Base-by-base conservation (phyloP, 2,888 invertebrate species). In the Hartigia nigra region DNA sequence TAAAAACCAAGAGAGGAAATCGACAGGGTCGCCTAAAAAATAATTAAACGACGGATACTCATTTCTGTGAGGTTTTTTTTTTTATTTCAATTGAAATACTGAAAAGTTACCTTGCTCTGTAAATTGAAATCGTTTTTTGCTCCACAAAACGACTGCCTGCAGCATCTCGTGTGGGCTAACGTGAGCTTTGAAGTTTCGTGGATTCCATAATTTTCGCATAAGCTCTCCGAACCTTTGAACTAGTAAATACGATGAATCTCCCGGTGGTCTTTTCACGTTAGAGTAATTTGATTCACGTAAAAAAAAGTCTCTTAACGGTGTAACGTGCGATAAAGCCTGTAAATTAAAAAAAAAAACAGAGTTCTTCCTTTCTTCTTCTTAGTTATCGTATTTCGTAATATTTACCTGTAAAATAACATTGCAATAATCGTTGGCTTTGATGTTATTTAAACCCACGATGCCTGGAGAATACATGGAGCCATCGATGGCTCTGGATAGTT, bases 121-220 rank as follows among this genome's bases (percentile, higher is more conserved):
- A 90, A 99, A 99, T 92, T 99, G 99, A 91, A 99, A 99, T 84
- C 95, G 95, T 91, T 99, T 98, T 92, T 97, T 97, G 89, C 99
- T 98, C 97, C 98, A 98, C 82, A 99, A 93, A 4, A 99, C 98
- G 35, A 99, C 98, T 75, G 99, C 98, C 90, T 99, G 99, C 35
- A 99, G 93, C 99, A 99, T 99, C 94, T 99, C 99, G 91, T 99
- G 99, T 0, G 99, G 99, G 32, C 98, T 99, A 0, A 99, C 99
- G 89, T 99, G 99, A 0, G 99, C 97, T 92, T 99, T 99, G 91
- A 99, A 99, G 88, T 99, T 99, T 70, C 98, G 94, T 0, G 99
- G 99, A 92, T 99, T 99, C 99, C 99, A 99, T 86, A 99, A 93
- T 91, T 99, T 99, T 31, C 99, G 93, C 92, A 99, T 95, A 37